Evolutionary conservation across 2,113 vertebrate genomes (phyloP), one percentile per base, ranked within the genome.

Genomic region (Xiphorhynchus elegans): DNA sequence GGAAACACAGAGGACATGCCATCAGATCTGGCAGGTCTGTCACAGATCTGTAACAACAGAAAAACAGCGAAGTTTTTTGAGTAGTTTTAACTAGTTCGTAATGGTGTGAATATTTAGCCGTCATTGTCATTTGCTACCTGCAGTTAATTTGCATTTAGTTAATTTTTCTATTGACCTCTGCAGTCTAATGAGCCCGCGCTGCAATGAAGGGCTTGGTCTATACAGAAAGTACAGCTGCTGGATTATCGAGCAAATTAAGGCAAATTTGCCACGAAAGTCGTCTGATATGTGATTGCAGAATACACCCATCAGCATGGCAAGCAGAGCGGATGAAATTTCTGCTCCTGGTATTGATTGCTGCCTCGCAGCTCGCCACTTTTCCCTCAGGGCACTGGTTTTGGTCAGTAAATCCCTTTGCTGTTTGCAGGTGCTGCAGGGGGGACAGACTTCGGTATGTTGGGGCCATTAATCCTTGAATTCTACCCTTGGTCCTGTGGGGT

Each of bases 361-460:
- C 42, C 73, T 87, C 47, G 2, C 35, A 66, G 35, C 60, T 75
- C 39, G 23, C 55, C 23, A 11, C 23, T 49, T 84, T 49, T 68
- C 3, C 84, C 49, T 74, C 1, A 0, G 33, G 56, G 14, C 21
- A 5, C 12, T 78, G 33, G 7, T 11, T 77, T 76, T 44, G 24
- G 26, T 15, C 35, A 33, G 42, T 56, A 78, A 75, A 93, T 74
- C 26, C 29, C 50, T 77, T 42, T 21, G 35, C 29, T 28, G 50
- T 39, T 67, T 17, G 59, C 35, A 62, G 0, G 23, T 76, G 23
- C 35, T 40, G 58, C 39, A 17, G 17, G 3, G 4, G 37, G 24
- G 18, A 2, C 26, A 73, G 58, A 17, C 2, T 35, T 31, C 0
- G 1, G 18, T 13, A 12, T 20, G 46, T 50, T 12, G 60, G 28